Conservation (phyloP, 2,797 vertebrate species). For the Coranthus polyacanthus region DNA sequence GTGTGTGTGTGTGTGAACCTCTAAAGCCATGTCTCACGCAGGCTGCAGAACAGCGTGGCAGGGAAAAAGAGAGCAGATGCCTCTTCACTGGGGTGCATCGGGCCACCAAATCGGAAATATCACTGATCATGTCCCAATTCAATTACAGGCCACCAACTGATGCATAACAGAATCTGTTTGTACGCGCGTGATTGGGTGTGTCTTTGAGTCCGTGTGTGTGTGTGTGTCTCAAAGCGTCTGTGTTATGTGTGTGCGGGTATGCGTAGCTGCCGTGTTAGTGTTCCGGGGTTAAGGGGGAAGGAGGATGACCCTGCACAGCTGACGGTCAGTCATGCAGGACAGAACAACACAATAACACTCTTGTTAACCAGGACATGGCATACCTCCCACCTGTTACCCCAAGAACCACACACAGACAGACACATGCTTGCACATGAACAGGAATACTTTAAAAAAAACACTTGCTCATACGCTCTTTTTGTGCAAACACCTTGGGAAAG, state of each 20-base stretch:
- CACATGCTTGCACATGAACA: slow-evolving; percentile 70
- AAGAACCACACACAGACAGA: slow-evolving; percentile 73
- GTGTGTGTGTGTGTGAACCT: slow-evolving; percentile 52
- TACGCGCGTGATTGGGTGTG: slow-evolving; percentile 71
- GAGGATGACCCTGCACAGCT: slow-evolving; percentile 81
- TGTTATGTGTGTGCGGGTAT: slow-evolving; percentile 79
- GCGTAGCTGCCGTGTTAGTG: slow-evolving; percentile 72
- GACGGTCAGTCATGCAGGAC: slow-evolving; percentile 84
- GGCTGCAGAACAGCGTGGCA: slow-evolving; percentile 62
- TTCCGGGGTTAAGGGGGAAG: slow-evolving; percentile 72
- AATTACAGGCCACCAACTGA: slow-evolving; percentile 80
- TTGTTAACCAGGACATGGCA: slow-evolving; percentile 83
- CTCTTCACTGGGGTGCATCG: slow-evolving; percentile 73
- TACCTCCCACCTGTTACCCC: slow-evolving; percentile 84
- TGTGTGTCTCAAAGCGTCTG: slow-evolving; percentile 53
- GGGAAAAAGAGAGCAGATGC: slow-evolving; percentile 75
- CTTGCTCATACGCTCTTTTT: slow-evolving; percentile 16
- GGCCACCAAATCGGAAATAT: slow-evolving; percentile 81
- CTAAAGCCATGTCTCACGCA: slow-evolving; percentile 63
- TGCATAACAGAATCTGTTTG: slow-evolving; percentile 75
- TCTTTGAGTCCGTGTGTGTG: slow-evolving; percentile 61
- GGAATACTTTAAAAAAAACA: slow-evolving; percentile 44
- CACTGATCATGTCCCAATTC: slow-evolving; percentile 80
- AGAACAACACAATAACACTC: slow-evolving; percentile 83
- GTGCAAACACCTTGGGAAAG: slow-evolving; percentile 56